phyloP scores from a whole-genome alignment of 2,113 vertebrate genomes.

The Heterotis niloticus region DNA sequence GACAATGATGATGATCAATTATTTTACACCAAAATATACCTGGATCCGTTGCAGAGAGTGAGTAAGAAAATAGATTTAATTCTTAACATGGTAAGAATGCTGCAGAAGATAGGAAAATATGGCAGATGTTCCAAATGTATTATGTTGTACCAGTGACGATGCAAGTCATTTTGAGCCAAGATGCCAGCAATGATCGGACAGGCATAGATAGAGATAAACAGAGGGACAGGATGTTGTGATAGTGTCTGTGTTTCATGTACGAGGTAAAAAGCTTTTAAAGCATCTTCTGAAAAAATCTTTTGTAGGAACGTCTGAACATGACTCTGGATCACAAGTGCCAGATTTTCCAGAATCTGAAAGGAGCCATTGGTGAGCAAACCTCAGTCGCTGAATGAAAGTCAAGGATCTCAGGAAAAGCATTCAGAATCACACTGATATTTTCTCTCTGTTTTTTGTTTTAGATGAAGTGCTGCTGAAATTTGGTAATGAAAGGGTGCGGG shows the following conservation, averaged over 20 bases:
- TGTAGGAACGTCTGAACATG: slow-evolving; percentile 80
- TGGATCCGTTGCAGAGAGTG: slow-evolving; percentile 81
- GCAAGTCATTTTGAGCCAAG: not conserved
- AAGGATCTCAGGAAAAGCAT: too few species aligned
- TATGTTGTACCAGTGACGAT: not conserved
- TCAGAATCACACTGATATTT: slow-evolving; percentile 17
- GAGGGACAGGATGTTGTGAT: not conserved
- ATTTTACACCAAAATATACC: slow-evolving; percentile 93
- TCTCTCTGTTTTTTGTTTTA: slow-evolving; percentile 54
- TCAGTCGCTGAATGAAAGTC: not conserved
- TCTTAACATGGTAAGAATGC: not conserved
- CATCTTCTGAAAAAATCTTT: not conserved
- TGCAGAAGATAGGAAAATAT: too few species aligned
- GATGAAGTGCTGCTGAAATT: slow-evolving; percentile 94
- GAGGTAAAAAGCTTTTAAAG: too few species aligned
- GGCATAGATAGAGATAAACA: not conserved
- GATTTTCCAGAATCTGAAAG: slow-evolving; percentile 94
- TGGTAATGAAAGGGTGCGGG: slow-evolving; percentile 81
- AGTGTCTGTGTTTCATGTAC: not conserved
- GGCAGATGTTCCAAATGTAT: too few species aligned
- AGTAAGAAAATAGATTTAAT: slow-evolving; percentile 38
- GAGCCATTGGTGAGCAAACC: slow-evolving; percentile 79
- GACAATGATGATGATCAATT: slow-evolving; percentile 98
- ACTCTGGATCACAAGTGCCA: slow-evolving; percentile 92
- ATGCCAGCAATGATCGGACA: too few species aligned